Conservation (phyloP, 2,888 invertebrate genomes). For the Drosophila pullipes region DNA sequence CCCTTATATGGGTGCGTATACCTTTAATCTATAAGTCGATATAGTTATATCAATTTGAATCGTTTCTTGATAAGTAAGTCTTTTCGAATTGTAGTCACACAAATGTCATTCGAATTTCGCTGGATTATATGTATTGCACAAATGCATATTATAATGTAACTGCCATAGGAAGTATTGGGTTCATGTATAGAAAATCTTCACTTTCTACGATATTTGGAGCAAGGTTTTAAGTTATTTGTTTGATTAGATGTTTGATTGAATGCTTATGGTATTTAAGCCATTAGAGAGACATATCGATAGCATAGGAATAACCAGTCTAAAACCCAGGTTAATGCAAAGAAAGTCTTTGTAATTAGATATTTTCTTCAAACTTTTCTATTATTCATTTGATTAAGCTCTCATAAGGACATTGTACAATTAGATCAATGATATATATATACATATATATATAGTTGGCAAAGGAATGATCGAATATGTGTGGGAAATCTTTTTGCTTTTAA, state of each 20-base stretch:
- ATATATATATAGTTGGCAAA: background rate
- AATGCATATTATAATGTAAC: background rate
- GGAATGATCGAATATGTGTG: background rate
- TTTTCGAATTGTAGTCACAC: background rate
- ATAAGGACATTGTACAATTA: background rate
- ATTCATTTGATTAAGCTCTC: background rate
- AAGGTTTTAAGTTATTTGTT: background rate
- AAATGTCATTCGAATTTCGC: background rate
- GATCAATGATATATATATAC: background rate
- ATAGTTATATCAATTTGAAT: background rate
- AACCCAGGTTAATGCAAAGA: background rate
- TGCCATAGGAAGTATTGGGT: background rate
- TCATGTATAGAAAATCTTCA: background rate
- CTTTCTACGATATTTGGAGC: background rate
- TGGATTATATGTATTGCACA: background rate
- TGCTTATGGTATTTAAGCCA: background rate
- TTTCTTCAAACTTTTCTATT: background rate
- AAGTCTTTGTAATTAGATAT: background rate
- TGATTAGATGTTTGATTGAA: background rate
- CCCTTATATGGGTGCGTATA: background rate
- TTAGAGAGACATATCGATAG: background rate
- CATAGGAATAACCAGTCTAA: background rate
- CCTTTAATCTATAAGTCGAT: background rate
- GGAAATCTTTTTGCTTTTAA: background rate
- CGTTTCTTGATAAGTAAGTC: background rate